Percentiles rank a stretch among this genome's conserved stretches.
phyloP scores from a whole-genome alignment of 2,797 vertebrate genomes.

The Sebastes umbrosus region DNA sequence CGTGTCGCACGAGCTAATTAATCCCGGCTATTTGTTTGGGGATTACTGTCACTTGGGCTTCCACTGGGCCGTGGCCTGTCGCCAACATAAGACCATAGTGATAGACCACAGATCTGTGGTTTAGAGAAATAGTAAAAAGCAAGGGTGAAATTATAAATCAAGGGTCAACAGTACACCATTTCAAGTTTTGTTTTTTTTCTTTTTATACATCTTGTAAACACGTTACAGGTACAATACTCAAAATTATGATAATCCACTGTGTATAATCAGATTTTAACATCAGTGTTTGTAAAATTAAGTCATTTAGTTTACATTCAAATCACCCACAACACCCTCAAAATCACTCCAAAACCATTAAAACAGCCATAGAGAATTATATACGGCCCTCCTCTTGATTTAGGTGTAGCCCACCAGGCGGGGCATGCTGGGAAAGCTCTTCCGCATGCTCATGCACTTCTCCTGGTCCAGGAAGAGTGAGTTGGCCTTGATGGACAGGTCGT shows the following conservation, averaged over 20 bases:
- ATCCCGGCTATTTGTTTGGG: slow-evolving; percentile 26
- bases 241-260: neutral
- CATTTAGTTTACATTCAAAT: neutral
- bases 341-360: slow-evolving; percentile 30
- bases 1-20: neutral
- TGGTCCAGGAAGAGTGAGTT: slow-evolving; percentile 94
- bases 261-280: neutral
- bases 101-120: neutral
- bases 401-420: slow-evolving; percentile 87
- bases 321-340: slow-evolving; percentile 4
- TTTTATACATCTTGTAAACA: neutral
- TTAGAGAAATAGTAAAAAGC: neutral
- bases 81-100: neutral
- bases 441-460: slow-evolving; percentile 95
- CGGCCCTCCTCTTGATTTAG: slow-evolving; percentile 56
- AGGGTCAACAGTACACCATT: neutral
- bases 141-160: neutral
- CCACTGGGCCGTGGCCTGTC: neutral
- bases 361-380: neutral
- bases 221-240: neutral
- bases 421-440: slow-evolving; percentile 90
- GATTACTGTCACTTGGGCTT: slow-evolving; percentile 26
- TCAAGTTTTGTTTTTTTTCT: neutral
- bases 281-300: neutral
- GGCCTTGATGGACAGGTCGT: slow-evolving; percentile 92